Evolutionary conservation across 2,797 vertebrate species (phyloP).

Genomic region (Schizothorax lantsangensis): DNA sequence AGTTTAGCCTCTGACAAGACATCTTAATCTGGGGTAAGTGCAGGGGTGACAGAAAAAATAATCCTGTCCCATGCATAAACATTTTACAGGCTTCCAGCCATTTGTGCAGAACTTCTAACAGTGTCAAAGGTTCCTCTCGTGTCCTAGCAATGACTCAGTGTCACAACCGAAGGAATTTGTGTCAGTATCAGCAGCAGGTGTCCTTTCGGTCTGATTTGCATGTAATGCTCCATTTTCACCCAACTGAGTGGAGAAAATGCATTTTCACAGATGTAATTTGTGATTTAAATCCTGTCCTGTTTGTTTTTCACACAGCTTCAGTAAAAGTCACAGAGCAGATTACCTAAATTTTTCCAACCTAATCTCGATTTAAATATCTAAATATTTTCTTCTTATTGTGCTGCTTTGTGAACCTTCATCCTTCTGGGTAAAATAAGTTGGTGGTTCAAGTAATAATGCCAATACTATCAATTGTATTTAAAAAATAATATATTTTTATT

Average conservation of each 20-base stretch:
- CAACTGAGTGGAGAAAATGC: constrained; percentile 14
- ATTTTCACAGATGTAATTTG: constrained; percentile 21
- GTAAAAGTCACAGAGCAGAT: not conserved
- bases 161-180: constrained; percentile 52
- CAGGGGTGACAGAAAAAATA: not conserved
- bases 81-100: constrained; percentile 31
- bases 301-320: not conserved
- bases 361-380: not conserved
- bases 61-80: not conserved
- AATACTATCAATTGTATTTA: not conserved
- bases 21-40: not conserved
- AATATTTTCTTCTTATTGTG: not conserved
- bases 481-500: not conserved
- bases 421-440: not conserved
- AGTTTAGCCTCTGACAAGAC: constrained; percentile 19
- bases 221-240: constrained; percentile 43
- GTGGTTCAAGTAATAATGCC: not conserved
- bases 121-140: constrained; percentile 21
- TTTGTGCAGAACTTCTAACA: constrained; percentile 48
- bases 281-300: not conserved
- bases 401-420: not conserved
- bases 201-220: constrained; percentile 53
- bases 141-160: constrained; percentile 57
- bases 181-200: constrained; percentile 21
- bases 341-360: not conserved